Conservation (phyloP, 2,888 invertebrate genomes). For the Protodeltote pygarga region DNA sequence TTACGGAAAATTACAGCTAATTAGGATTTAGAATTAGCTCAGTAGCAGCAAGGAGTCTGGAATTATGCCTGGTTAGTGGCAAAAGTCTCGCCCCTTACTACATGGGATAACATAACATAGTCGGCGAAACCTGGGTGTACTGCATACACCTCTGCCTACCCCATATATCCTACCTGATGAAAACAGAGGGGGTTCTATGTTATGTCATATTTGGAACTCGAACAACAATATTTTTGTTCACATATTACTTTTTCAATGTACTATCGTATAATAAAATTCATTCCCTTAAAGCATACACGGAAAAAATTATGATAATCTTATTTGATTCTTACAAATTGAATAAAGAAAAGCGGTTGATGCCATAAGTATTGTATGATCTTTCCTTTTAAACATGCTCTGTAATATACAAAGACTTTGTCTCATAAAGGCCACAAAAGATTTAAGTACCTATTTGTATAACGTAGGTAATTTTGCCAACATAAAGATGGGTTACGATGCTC, state of each 20-base stretch:
- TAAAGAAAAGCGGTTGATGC: slow-evolving; percentile 2
- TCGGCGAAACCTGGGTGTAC: no score
- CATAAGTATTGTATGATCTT: slow-evolving; percentile 7
- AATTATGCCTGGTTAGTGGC: no score
- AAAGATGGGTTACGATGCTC: slow-evolving; percentile 33
- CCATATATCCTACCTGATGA: no score
- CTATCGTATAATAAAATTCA: background rate
- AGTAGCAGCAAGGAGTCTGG: no score
- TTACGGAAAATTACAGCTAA: no score
- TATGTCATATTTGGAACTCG: no score
- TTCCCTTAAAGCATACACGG: background rate
- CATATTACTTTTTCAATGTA: background rate
- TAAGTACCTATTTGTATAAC: slow-evolving; percentile 37
- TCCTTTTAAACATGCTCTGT: slow-evolving; percentile 11
- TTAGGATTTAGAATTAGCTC: no score
- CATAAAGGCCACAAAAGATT: slow-evolving; percentile 28
- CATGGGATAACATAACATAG: no score
- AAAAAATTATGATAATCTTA: background rate
- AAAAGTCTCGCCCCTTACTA: no score
- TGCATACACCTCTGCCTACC: no score
- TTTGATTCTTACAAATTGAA: slow-evolving; percentile 8
- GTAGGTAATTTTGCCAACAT: slow-evolving; percentile 39
- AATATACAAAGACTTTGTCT: slow-evolving; percentile 28
- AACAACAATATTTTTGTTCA: no score
- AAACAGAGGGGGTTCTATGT: no score